A percentile compares a stretch with the other conserved stretches of the same genome.
phyloP scores from a whole-genome alignment of 2,888 invertebrate species.

The Polydrusus pterygomalis region DNA sequence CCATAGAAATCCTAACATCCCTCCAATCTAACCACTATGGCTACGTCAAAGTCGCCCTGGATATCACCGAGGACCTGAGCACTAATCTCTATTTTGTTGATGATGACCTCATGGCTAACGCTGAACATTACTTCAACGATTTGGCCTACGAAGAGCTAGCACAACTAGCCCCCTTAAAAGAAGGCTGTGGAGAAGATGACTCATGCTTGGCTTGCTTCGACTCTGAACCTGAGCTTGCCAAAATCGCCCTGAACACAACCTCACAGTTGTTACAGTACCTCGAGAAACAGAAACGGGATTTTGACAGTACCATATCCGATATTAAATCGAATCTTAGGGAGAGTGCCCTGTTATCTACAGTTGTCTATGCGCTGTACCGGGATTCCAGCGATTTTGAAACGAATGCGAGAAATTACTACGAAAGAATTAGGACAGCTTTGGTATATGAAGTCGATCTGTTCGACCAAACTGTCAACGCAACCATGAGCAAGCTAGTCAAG shows the following conservation, averaged over 20 bases:
- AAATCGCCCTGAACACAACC: not conserved
- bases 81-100: not conserved
- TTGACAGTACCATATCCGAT: not conserved
- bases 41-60: not conserved
- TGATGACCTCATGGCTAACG: not conserved
- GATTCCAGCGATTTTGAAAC: not conserved
- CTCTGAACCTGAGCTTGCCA: not conserved
- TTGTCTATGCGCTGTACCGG: not conserved
- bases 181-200: not conserved
- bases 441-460: not conserved
- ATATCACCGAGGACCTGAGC: not conserved
- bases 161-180: not conserved
- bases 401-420: not conserved
- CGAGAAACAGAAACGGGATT: not conserved
- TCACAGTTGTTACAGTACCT: not conserved
- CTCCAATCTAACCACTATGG: not conserved
- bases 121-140: not conserved
- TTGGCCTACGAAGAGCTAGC: not conserved
- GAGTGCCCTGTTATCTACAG: not conserved
- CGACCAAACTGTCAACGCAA: not conserved
- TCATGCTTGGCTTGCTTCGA: constrained; percentile 1
- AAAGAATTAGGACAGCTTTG: not conserved
- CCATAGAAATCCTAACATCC: not conserved
- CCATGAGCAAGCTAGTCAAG: not conserved
- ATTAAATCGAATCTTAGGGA: not conserved